These are phyloP conservation scores for Parnassius orleans DNA, from an alignment of 2,888 invertebrate species.

Conservation along the genomic window DNA sequence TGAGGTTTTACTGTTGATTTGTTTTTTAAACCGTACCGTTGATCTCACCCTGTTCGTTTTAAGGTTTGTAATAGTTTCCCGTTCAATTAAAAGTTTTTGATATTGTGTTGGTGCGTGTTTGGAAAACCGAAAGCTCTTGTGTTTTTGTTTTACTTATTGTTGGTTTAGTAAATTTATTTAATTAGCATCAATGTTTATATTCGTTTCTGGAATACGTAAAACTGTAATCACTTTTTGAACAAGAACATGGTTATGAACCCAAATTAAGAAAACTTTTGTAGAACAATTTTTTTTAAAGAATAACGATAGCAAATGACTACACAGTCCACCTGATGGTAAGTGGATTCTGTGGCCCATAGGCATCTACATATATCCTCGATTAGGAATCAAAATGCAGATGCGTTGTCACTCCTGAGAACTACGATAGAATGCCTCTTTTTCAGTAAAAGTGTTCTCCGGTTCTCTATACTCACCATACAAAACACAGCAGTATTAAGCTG, in stretches of 20 bases:
- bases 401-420: too few species aligned
- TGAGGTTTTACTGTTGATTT: conserved; percentile 3
- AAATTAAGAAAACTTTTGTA: neutral
- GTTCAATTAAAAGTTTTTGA: conserved; percentile 26
- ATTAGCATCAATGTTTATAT: conserved; percentile 5
- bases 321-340: too few species aligned
- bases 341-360: too few species aligned
- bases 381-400: too few species aligned
- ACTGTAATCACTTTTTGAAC: neutral
- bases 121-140: neutral
- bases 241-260: neutral
- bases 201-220: neutral
- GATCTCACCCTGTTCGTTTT: neutral
- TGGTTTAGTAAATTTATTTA: conserved; percentile 22
- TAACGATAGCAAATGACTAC: too few species aligned
- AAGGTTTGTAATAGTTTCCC: conserved; percentile 16
- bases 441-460: too few species aligned
- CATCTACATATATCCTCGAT: too few species aligned
- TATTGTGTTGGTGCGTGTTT: conserved; percentile 16
- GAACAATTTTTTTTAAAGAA: too few species aligned
- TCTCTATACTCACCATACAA: too few species aligned
- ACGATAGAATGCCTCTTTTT: too few species aligned
- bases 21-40: neutral
- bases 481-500: too few species aligned
- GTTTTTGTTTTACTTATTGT: conserved; percentile 19